A percentile compares a stretch with the other conserved stretches of the same genome.
Conservation (phyloP, 2,113 vertebrate genomes). For the Chitala chitala region DNA sequence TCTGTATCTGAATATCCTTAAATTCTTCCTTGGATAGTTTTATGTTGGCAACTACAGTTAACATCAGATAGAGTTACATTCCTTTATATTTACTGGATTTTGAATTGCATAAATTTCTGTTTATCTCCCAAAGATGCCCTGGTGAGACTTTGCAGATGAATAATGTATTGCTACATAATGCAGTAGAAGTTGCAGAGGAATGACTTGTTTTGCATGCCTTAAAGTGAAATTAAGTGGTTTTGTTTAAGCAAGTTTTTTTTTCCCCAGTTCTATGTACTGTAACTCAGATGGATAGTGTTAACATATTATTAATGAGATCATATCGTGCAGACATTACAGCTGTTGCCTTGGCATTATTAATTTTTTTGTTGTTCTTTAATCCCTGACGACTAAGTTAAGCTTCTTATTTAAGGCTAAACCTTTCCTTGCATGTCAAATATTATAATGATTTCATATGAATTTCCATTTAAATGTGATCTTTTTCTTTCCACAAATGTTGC, state of each 20-base stretch:
- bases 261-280: not conserved
- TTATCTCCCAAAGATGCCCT: slow-evolving; percentile 55
- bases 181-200: not conserved
- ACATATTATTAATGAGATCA: not conserved
- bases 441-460: not conserved
- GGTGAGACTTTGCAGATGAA: slow-evolving; percentile 57
- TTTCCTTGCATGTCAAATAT: not conserved
- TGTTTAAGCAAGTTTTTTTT: not conserved
- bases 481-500: not conserved
- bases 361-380: slow-evolving; percentile 6
- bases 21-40: no score
- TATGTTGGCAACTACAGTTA: no score
- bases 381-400: not conserved
- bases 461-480: not conserved
- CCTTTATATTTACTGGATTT: slow-evolving; percentile 35
- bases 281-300: not conserved
- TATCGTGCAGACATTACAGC: not conserved
- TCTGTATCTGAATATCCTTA: not conserved
- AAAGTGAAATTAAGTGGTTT: not conserved
- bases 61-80: no score
- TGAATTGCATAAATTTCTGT: slow-evolving; percentile 63
- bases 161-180: not conserved
- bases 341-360: not conserved
- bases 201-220: not conserved
- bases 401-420: not conserved